phyloP scores from a whole-genome alignment of 2,797 vertebrate species.

The Melanotaenia trifasciata region DNA sequence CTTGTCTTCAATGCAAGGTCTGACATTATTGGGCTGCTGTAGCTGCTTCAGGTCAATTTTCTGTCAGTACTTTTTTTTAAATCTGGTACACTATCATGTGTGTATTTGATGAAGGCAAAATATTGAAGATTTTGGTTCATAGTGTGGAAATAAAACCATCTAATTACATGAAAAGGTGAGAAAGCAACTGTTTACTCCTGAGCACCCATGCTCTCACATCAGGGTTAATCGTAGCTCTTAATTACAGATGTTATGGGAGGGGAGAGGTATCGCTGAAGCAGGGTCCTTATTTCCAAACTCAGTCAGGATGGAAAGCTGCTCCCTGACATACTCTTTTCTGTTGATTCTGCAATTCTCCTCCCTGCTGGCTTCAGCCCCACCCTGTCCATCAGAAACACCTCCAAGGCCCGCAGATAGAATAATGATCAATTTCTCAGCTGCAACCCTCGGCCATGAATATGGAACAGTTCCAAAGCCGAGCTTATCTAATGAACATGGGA shows the following conservation, averaged over 20 bases:
- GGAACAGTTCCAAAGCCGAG: conserved; percentile 40
- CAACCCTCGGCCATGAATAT: conserved; percentile 46
- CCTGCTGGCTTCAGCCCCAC: conserved; percentile 26
- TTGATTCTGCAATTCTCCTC: conserved; percentile 49
- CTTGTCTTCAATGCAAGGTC: conserved; percentile 14
- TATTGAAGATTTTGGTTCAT: neutral
- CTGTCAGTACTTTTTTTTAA: too few relatives aligned
- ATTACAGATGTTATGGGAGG: conserved; percentile 70
- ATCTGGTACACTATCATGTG: neutral
- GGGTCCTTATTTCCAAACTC: conserved; percentile 38
- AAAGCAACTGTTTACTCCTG: conserved; percentile 50
- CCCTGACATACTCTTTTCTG: conserved; percentile 46
- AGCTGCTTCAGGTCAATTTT: conserved; percentile 3
- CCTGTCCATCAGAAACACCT: conserved; percentile 49
- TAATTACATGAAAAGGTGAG: conserved; percentile 27
- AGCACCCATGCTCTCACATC: conserved; percentile 54
- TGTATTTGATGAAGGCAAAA: neutral
- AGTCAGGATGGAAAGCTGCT: conserved; percentile 33
- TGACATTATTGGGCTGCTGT: neutral
- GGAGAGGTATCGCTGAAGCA: conserved; percentile 17
- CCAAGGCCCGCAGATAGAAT: conserved; percentile 39
- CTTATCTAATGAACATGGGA: conserved; percentile 17
- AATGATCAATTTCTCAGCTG: conserved; percentile 52
- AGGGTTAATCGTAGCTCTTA: conserved; percentile 59
- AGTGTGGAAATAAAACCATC: neutral